Base-by-base conservation (phyloP, 2,888 invertebrate genomes). In the Patella ulyssiponensis region DNA sequence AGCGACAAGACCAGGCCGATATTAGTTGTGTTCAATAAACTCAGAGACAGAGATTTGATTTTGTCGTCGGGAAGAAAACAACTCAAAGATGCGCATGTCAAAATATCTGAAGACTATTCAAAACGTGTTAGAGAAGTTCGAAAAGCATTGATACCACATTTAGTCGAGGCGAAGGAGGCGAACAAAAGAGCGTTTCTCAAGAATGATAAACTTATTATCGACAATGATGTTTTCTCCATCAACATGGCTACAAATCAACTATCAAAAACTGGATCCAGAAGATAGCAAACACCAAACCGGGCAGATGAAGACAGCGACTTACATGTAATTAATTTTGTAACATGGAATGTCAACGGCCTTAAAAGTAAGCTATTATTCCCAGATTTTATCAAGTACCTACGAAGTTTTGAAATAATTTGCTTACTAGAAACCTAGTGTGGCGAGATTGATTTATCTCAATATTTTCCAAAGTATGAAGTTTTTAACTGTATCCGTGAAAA, bases 121-220 rank as follows among this genome's bases (percentile, higher is more conserved):
- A n/a, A 56, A 23, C 17, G 17, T 33, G 70, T 69, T 64, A 75
- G 69, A 53, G 69, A 52, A 7, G 44, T 69, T 20, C 33, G 70
- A 12, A 20, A 69, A 20, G 44, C 64, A n/a, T 69, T 75, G 33
- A 56, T 44, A 64, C 69, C 75, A 23, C 23, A 70, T n/a, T n/a
- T n/a, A n/a, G n/a, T n/a, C n/a, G n/a, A n/a, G 44, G 69, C 69
- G 15, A 75, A n/a, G 17, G 23, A 69, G 15, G 75, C 27, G n/a
- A 69, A 69, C 51, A 75, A 70, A n/a, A 53, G 69, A 51, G 70
- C 75, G 53, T 44, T n/a, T 69, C 69, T 75, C 3, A 64, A 52
- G 2, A 51, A 51, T 44, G 70, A 70, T 69, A 75, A 33, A 33
- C 70, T 75, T 3, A 69, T 75, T 15, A 75, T 75, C 11, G 33